phyloP scores from a whole-genome alignment of 2,797 vertebrate species.

The Podarcis lilfordi region DNA sequence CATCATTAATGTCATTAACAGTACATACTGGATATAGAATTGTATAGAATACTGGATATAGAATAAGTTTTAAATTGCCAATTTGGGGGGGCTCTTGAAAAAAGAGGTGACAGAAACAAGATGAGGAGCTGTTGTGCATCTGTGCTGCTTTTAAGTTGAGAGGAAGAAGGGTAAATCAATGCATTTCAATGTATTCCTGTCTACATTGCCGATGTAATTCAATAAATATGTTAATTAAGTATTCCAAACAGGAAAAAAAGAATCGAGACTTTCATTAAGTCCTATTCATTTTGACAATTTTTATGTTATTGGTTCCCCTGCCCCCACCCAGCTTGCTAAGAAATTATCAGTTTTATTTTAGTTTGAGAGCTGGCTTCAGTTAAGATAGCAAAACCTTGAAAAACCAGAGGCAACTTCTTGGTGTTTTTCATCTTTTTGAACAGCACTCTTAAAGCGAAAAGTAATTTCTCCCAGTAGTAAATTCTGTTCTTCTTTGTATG shows the following conservation, averaged over 20 bases:
- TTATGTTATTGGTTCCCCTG: constrained; percentile 1
- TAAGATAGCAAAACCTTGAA: constrained; percentile 32
- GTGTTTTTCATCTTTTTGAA: constrained; percentile 25
- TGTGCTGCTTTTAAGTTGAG: constrained; percentile 73
- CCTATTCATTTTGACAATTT: constrained; percentile 63
- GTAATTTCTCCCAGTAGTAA: neutral
- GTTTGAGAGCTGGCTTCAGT: constrained; percentile 53
- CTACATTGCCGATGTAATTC: constrained; percentile 74
- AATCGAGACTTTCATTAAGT: constrained; percentile 59
- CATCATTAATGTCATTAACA: constrained; percentile 76
- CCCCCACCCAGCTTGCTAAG: neutral
- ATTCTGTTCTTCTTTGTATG: neutral
- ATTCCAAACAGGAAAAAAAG: constrained; percentile 60
- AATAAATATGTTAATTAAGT: constrained; percentile 76
- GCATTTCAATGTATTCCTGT: constrained; percentile 74
- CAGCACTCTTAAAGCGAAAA: neutral
- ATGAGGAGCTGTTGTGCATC: constrained; percentile 69
- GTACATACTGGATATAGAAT: constrained; percentile 74
- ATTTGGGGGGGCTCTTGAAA: constrained; percentile 67
- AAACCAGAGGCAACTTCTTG: constrained; percentile 20
- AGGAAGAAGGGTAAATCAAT: constrained; percentile 66
- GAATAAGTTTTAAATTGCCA: constrained; percentile 75
- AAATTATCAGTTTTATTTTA: constrained; percentile 40
- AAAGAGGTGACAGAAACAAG: constrained; percentile 70
- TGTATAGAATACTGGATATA: constrained; percentile 75